Evolutionary conservation across 2,113 vertebrate species (phyloP), one percentile per base, ranked within the genome.

Genomic region (Symphodus melops): DNA sequence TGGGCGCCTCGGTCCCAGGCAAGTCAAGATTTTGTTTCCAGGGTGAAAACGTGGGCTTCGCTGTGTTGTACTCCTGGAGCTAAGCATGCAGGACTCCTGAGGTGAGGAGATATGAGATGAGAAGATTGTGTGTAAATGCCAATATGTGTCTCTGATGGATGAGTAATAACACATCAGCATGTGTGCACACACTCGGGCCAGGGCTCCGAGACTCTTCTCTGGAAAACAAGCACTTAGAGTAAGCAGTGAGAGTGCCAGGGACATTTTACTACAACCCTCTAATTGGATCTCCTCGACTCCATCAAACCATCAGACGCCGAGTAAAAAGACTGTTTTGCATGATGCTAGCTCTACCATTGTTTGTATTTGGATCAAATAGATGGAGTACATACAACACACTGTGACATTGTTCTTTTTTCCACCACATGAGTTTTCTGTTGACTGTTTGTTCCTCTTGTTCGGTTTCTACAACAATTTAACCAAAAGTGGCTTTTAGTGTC

Each of bases 81-180:
- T 48, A 48, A 25, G 62, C 9, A 19, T 56, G 58, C 56, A 42
- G 10, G 10, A 51, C 1, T 28, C 72, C 60, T 53, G 55, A 75
- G 49, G 55, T 39, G 25, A 52, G 19, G 23, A 61, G 65, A 75
- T 55, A 68, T 11, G 56, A 66, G 59, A 55, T 51, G 55, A 7
- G 71, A 41, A 69, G 61, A 74, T 49, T 60, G 39, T 67, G 73
- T 68, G 46, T 75, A 73, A 77, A 81, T 68, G 56, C 48, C 76
- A 82, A 68, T 83, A 75, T 68, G 59, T 52, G 28, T 72, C 49
- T 64, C 37, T 79, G 77, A 81, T 60, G 52, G 77, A 62, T 59
- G 77, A 53, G 56, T 85, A 83, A 85, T 82, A 81, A 80, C 42
- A 66, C 20, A 88, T 89, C 74, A 85, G 79, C 75, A 87, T 81